Percentiles rank a stretch among this genome's conserved stretches.
Evolutionary conservation across 2,113 vertebrate genomes (phyloP).

Genomic region (Perognathus longimembris): DNA sequence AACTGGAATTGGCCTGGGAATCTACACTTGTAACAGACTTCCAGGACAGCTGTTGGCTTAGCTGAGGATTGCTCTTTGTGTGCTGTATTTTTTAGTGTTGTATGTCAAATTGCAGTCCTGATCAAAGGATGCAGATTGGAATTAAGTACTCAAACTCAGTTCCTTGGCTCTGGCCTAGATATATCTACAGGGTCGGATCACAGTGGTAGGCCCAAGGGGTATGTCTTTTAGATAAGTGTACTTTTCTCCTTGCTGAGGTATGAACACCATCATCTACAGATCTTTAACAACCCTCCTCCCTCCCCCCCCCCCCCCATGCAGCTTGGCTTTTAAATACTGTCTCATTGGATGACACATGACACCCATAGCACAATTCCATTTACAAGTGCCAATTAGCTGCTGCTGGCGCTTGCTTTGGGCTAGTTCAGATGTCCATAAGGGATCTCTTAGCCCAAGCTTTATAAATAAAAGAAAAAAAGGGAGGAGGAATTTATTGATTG

Average conservation of each 20-base stretch:
- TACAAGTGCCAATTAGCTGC: neutral
- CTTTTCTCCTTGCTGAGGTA: neutral
- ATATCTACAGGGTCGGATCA: neutral
- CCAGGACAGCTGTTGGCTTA: neutral
- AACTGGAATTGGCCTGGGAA: neutral
- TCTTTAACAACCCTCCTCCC: neutral
- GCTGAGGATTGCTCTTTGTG: neutral
- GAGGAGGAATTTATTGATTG: neutral
- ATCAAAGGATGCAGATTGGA: neutral
- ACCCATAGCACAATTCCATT: neutral
- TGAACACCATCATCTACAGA: neutral
- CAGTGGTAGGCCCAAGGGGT: neutral
- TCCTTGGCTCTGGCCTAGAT: neutral
- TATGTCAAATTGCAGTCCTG: neutral
- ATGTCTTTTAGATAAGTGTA: neutral
- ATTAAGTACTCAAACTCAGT: neutral
- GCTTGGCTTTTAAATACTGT: neutral
- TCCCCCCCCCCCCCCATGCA: neutral
- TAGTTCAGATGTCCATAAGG: conserved; percentile 12
- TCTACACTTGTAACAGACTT: neutral
- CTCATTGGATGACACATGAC: conserved; percentile 14
- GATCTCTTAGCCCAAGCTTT: neutral
- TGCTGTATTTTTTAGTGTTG: neutral
- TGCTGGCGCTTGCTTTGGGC: conserved; percentile 4
- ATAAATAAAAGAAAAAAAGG: neutral